These are phyloP conservation scores for Drosophila seguyi DNA, from an alignment of 1,140 invertebrate genomes.

Conservation along the genomic window DNA sequence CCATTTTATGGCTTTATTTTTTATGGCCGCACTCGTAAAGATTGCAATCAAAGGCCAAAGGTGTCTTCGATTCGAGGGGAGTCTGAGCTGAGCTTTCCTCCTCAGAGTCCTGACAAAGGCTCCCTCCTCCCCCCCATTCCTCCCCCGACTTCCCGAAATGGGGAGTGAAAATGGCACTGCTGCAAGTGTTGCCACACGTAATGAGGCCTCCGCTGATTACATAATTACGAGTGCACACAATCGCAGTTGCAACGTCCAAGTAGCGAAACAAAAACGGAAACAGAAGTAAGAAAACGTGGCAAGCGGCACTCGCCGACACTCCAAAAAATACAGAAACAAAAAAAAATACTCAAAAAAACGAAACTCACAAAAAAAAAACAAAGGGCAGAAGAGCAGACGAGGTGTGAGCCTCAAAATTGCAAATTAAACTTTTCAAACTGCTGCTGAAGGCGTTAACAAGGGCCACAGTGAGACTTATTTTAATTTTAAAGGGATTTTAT, in stretches of 20 bases:
- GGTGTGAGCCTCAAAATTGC: slow-evolving; percentile 33
- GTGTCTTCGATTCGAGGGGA: slow-evolving; percentile 34
- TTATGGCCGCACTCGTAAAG: slow-evolving; percentile 46
- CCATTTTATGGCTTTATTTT: slow-evolving; percentile 45
- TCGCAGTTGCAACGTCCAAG: slow-evolving; percentile 50
- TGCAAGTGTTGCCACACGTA: slow-evolving; percentile 69
- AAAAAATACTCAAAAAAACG: slow-evolving; percentile 5
- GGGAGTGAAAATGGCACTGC: slow-evolving; percentile 23
- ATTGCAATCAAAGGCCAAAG: slow-evolving; percentile 36
- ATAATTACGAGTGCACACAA: slow-evolving; percentile 73
- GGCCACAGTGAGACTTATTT: slow-evolving; percentile 17
- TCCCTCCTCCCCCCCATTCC: neutral
- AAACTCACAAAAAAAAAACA: slow-evolving; percentile 6
- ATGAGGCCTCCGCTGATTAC: slow-evolving; percentile 73
- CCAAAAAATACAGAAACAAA: slow-evolving; percentile 39
- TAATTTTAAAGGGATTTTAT: neutral
- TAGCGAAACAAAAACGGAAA: slow-evolving; percentile 37
- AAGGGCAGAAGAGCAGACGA: slow-evolving; percentile 10
- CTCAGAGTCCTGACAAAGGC: neutral
- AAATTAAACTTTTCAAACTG: slow-evolving; percentile 24
- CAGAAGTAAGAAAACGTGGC: slow-evolving; percentile 81
- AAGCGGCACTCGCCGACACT: slow-evolving; percentile 77
- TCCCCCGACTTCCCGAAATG: too few species aligned
- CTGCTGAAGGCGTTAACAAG: slow-evolving; percentile 10
- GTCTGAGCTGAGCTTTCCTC: neutral